Evolutionary conservation across 2,797 vertebrate species (phyloP).

Genomic region (Bradypodion pumilum): DNA sequence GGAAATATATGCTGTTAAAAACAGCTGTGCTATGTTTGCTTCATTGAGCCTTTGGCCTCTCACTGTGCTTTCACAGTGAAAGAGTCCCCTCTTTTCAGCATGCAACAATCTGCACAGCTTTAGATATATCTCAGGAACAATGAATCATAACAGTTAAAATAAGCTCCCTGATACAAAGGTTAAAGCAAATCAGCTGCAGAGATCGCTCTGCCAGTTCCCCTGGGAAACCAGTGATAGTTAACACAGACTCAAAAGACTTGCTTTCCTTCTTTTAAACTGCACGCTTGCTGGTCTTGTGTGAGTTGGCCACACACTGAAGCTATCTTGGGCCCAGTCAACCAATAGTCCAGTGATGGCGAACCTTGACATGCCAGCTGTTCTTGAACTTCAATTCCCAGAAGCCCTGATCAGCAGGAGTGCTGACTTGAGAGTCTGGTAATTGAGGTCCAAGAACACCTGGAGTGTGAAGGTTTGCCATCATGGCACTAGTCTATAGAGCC

Average conservation of each 20-base stretch:
- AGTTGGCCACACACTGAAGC: background rate
- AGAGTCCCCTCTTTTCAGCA: background rate
- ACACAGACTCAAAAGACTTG: conserved; percentile 7
- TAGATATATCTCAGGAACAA: conserved; percentile 21
- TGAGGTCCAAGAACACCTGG: background rate
- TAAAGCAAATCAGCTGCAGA: conserved; percentile 4
- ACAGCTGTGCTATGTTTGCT: conserved; percentile 14
- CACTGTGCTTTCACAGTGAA: conserved; percentile 14
- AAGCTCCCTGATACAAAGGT: conserved; percentile 5
- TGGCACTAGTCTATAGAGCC: no score
- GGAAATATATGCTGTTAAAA: conserved; percentile 6
- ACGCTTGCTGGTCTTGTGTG: background rate
- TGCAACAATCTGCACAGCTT: conserved; percentile 1
- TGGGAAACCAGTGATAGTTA: background rate
- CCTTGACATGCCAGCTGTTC: no score
- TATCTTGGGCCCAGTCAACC: background rate
- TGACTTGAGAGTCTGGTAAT: background rate
- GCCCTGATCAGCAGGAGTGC: no score
- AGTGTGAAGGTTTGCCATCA: background rate
- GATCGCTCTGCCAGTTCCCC: background rate
- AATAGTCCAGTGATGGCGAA: no score
- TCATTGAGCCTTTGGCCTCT: conserved; percentile 6
- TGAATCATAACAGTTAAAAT: conserved; percentile 30
- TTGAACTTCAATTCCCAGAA: background rate
- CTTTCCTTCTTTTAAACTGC: background rate